Conservation (phyloP, 2,888 invertebrate genomes). For the Oscheius onirici region DNA sequence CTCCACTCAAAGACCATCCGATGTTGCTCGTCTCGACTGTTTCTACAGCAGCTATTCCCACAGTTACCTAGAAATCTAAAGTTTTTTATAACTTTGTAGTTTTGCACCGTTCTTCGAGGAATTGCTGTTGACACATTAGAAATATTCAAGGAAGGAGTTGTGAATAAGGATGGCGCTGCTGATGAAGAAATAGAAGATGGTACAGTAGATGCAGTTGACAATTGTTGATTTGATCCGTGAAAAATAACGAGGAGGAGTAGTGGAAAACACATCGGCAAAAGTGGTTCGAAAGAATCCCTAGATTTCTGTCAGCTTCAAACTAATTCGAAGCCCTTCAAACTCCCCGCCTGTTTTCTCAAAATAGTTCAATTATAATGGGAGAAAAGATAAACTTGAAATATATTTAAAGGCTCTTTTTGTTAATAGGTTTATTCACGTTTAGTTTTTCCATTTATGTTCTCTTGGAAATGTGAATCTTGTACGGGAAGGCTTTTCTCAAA, state of each 20-base stretch:
- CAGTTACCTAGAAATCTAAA: slow-evolving; percentile 21
- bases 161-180: not conserved
- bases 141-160: not conserved
- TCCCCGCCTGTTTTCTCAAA: too few relatives aligned
- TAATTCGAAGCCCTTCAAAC: too few relatives aligned
- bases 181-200: not conserved
- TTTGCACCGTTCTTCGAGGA: not conserved
- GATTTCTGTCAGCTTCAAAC: too few relatives aligned
- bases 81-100: too few relatives aligned
- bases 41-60: slow-evolving; percentile 31
- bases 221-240: not conserved
- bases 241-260: not conserved
- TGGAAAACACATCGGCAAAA: not conserved
- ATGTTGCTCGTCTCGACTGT: slow-evolving; percentile 15
- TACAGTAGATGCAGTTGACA: too few relatives aligned
- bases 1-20: slow-evolving; percentile 41
- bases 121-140: not conserved
- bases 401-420: too few relatives aligned
- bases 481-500: slow-evolving; percentile 7
- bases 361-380: too few relatives aligned
- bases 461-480: slow-evolving; percentile 13
- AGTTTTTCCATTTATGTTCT: not conserved
- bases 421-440: too few relatives aligned
- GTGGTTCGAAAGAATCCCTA: too few relatives aligned
- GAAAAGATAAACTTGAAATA: too few relatives aligned